A percentile compares a stretch with the other conserved stretches of the same genome.
These are phyloP conservation scores for Sarcophaga variegata DNA, from an alignment of 2,888 invertebrate species.

Conservation along the genomic window DNA sequence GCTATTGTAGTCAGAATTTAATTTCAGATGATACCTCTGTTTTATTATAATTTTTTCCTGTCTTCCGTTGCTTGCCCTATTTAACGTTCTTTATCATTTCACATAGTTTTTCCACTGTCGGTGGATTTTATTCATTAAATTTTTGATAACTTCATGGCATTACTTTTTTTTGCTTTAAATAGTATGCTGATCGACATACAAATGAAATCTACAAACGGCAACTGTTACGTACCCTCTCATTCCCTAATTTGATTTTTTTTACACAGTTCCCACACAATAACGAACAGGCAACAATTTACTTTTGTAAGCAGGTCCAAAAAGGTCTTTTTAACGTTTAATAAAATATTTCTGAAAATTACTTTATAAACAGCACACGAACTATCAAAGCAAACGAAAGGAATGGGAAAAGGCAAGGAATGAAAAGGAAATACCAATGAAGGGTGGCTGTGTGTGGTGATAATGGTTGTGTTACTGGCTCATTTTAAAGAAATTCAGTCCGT, in stretches of 20 bases:
- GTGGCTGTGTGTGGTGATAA: background rate
- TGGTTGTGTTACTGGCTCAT: background rate
- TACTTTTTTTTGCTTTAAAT: background rate
- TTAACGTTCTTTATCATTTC: background rate
- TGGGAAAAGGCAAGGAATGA: constrained; percentile 7
- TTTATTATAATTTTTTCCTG: too few relatives aligned
- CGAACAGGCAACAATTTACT: constrained; percentile 10
- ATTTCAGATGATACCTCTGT: too few relatives aligned
- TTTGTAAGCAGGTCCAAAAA: constrained; percentile 8
- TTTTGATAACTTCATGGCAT: background rate
- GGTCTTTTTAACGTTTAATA: constrained; percentile 32
- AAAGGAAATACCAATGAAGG: constrained; percentile 44
- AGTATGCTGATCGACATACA: background rate
- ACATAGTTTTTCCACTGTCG: background rate
- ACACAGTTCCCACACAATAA: too few relatives aligned
- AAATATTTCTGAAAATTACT: constrained; percentile 44
- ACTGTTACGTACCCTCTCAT: background rate
- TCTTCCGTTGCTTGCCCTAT: too few relatives aligned
- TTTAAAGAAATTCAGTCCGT: constrained; percentile 5
- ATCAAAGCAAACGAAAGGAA: constrained; percentile 1
- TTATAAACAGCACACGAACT: constrained; percentile 23
- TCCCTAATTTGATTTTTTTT: too few relatives aligned
- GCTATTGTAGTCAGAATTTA: too few relatives aligned
- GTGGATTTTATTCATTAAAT: too few relatives aligned
- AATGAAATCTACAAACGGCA: background rate